Evolutionary conservation across 2,888 invertebrate genomes (phyloP), one percentile per base, ranked within the genome.

Genomic region (Eupithecia subumbrata): DNA sequence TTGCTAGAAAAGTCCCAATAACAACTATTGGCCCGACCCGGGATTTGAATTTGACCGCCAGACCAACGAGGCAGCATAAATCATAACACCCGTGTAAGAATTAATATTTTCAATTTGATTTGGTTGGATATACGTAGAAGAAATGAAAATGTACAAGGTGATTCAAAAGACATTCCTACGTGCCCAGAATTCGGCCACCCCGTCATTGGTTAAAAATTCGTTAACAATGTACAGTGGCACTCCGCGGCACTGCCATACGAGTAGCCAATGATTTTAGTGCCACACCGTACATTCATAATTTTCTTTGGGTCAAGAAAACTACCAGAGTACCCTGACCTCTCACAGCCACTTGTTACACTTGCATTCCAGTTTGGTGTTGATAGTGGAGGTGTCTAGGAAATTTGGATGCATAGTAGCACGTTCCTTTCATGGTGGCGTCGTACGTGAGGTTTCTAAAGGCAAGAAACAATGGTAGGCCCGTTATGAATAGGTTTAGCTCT

Each of bases 401-500:
- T 87, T 86, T 91, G 92, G 91, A 84, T 86, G 84, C 82, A 84
- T 89, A 83, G 84, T 80, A 84, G 89, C 93, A 93, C 93, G 94
- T 93, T 89, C 91, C 88, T 90, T 89, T 84, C 87, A 91, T 91
- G 88, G 91, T 91, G 93, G 93, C 92, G 92, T 90, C 89, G 88
- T 80, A 93, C 94, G 93, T 93, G 94, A 92, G 91, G 88, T 86
- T 89, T 89, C 86, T 85, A 88, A 88, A 87, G 88, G 88, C 90
- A 89, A 90, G 88, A 91, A 92, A 94, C 93, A 92, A 93, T 92
- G 87, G 90, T 79, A 63, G 81, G 86, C 82, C 92, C 92, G 94
- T 92, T 94, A 94, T 92, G 91, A 92, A 92, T 94, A 92, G 92
- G 91, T 90, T 88, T 89, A 82, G 88, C 88, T 83, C 83, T 88